Base-by-base conservation (phyloP, 2,113 vertebrate genomes). In the Dendropsophus ebraccatus region DNA sequence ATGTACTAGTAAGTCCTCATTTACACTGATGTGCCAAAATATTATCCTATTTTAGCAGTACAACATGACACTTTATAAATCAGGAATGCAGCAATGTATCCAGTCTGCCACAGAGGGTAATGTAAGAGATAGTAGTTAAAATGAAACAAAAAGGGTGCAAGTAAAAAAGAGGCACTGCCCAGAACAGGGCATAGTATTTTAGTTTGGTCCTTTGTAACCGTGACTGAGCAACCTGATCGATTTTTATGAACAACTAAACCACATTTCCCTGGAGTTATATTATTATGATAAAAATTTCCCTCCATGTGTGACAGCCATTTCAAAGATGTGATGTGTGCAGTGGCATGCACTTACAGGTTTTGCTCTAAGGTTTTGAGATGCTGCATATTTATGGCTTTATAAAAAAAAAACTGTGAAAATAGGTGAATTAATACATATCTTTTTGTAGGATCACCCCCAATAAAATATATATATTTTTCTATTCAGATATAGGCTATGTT, bases 391-490 rank as follows among this genome's bases (percentile, higher is more conserved):
- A 45, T 8, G 19, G 41, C 23, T 73, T 45, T 47, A 32, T 2
- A 52, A 32, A 54, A 77, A 77, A 52, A 32, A 54, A 77, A 77
- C 74, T 54, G 74, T 77, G 74, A 77, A 77, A 30, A 30, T 50
- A 76, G 4, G 16, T 79, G 54, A 32, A 16, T 28, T 65, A 65
- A 30, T 65, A 65, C 13, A 16, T 1, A 30, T 49, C 28, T 28
- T 4, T 62, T 62, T 65, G 25, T 17, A 17, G 62, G 4, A 62
- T 25, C 12, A 65, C 11, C 5, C 62, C n/a, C 1, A 13, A 19
- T n/a, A n/a, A n/a, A n/a, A 7, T 0, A 60, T 28, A 65, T 6
- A 30, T 65, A 65, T 65, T 65, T 32, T 65, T 65, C 11, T 32
- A 1, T 65, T 65, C 12, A 16, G 4, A 28, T n/a, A 70, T 14